phyloP scores from a whole-genome alignment of 1,140 invertebrate genomes.

The Drosophila nannoptera region DNA sequence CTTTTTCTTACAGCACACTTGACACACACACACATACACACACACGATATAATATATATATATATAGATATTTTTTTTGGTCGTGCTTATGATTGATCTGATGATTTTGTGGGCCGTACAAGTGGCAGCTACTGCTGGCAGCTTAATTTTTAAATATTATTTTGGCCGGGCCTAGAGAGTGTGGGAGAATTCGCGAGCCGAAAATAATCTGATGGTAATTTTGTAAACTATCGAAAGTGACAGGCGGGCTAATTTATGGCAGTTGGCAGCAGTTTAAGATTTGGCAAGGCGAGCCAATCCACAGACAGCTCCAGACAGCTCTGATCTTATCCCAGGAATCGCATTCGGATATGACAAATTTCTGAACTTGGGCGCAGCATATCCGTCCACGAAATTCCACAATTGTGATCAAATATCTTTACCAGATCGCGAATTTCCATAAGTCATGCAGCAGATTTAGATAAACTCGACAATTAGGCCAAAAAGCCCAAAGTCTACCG shows the following conservation, averaged over 20 bases:
- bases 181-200: conserved; percentile 61
- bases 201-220: conserved; percentile 64
- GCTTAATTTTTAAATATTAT: conserved; percentile 21
- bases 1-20: conserved; percentile 49
- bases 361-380: too few species aligned
- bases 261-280: conserved; percentile 24
- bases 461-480: too few species aligned
- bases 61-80: conserved; percentile 14
- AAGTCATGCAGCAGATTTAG: too few species aligned
- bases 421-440: too few species aligned
- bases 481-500: too few species aligned
- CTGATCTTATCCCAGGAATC: background rate
- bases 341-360: background rate
- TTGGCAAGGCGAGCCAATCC: conserved; percentile 19
- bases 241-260: conserved; percentile 57
- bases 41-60: conserved; percentile 34
- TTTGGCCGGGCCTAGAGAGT: conserved; percentile 52
- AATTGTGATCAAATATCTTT: too few species aligned
- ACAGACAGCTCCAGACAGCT: background rate
- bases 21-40: too few species aligned
- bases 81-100: conserved; percentile 69
- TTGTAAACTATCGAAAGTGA: conserved; percentile 68
- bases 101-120: conserved; percentile 65
- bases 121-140: conserved; percentile 51
- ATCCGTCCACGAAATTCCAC: too few species aligned